phyloP scores from a whole-genome alignment of 2,888 invertebrate genomes.

The Celastrina argiolus region DNA sequence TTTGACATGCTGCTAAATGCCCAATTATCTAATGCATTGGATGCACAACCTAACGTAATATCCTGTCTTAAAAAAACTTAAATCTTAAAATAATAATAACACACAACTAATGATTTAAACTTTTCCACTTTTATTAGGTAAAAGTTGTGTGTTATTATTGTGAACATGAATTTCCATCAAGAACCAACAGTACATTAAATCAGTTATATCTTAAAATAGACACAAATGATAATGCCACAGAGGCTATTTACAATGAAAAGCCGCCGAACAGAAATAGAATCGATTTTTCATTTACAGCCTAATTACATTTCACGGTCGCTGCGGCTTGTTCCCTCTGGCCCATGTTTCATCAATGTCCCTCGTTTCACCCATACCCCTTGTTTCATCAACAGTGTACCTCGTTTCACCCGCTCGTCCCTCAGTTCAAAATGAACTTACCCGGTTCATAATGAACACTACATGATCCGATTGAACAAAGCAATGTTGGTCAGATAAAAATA shows the following conservation, averaged over 20 bases:
- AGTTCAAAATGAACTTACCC: conserved; percentile 1
- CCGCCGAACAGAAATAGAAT: background rate
- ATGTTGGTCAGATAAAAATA: background rate
- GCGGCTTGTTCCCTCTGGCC: background rate
- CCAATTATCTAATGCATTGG: too few relatives aligned
- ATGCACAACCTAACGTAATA: too few relatives aligned
- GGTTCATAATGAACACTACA: background rate
- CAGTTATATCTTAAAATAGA: background rate
- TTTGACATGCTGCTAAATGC: too few relatives aligned
- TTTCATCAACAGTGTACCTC: background rate
- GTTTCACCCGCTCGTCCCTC: background rate
- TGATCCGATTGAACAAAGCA: background rate
- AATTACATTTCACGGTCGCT: conserved; percentile 1
- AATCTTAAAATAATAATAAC: too few relatives aligned
- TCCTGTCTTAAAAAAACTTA: too few relatives aligned
- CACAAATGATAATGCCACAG: background rate
- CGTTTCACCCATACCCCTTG: background rate
- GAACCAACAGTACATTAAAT: too few relatives aligned
- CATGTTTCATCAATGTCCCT: background rate
- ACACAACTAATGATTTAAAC: too few relatives aligned
- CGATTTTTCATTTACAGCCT: conserved; percentile 9
- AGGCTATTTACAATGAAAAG: background rate
- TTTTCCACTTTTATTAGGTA: too few relatives aligned
- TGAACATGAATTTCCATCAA: too few relatives aligned
- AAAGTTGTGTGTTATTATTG: too few relatives aligned